phyloP scores from a whole-genome alignment of 2,113 vertebrate genomes.

The Bambusicola thoracicus region DNA sequence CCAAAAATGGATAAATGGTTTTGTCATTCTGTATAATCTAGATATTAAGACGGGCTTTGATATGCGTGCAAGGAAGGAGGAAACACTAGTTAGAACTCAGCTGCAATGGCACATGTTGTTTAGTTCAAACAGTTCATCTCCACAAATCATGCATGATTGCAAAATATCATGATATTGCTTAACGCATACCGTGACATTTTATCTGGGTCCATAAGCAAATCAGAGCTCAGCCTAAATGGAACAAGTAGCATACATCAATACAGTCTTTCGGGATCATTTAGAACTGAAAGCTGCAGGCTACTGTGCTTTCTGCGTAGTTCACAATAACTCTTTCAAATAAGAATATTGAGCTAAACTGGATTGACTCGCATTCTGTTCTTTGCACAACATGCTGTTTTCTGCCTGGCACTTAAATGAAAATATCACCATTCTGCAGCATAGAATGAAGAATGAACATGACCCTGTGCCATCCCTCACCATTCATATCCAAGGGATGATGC shows the following conservation, averaged over 20 bases:
- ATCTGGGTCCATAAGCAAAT: not conserved
- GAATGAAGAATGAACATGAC: not conserved
- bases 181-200: not conserved
- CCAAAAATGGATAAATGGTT: not conserved
- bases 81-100: not conserved
- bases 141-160: not conserved
- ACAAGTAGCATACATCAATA: not conserved
- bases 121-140: not conserved
- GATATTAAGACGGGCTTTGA: not conserved
- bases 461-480: not conserved
- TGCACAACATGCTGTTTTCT: not conserved
- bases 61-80: not conserved
- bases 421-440: not conserved
- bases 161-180: not conserved
- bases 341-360: constrained; percentile 44
- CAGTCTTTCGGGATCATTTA: constrained; percentile 25
- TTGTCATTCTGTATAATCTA: not conserved
- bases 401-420: not conserved
- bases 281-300: constrained; percentile 8
- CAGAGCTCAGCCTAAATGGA: constrained; percentile 16
- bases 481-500: not conserved
- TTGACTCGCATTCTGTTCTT: not conserved
- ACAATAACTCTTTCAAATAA: constrained; percentile 25
- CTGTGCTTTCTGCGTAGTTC: constrained; percentile 25
- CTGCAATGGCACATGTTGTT: not conserved